Conservation (phyloP, 2,888 invertebrate species). For the Oxycera nigricornis region DNA sequence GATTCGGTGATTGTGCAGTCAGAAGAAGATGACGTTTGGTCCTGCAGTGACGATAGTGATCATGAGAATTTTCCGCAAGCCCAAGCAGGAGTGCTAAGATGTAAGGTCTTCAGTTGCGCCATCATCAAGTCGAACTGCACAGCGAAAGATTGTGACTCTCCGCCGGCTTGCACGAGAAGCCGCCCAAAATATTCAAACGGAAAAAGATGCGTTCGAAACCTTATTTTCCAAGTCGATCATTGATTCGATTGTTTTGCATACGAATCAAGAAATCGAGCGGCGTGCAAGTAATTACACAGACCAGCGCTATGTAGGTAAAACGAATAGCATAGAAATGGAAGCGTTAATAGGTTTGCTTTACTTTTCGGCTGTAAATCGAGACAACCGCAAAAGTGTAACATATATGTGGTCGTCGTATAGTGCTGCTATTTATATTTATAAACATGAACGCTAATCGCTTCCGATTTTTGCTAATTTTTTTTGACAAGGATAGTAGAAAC, state of each 20-base stretch:
- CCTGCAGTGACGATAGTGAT: slow-evolving; percentile 3
- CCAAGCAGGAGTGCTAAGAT: neutral
- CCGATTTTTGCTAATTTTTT: neutral
- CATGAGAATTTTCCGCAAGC: slow-evolving; percentile 1
- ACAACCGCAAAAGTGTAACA: neutral
- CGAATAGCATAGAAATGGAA: neutral
- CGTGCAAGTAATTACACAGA: neutral
- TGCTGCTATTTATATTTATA: neutral
- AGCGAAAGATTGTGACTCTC: slow-evolving; percentile 2
- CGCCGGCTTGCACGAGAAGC: too few relatives aligned
- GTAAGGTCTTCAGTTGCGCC: neutral
- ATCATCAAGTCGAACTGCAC: neutral
- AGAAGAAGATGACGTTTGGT: neutral
- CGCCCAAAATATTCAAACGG: too few relatives aligned
- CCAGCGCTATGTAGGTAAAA: neutral
- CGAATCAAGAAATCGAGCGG: neutral
- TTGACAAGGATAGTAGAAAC: neutral
- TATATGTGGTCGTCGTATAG: neutral
- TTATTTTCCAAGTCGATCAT: too few relatives aligned
- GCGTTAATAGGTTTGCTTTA: neutral
- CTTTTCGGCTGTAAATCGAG: neutral
- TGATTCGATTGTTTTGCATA: too few relatives aligned
- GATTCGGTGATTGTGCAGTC: neutral
- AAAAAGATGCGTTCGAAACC: too few relatives aligned
- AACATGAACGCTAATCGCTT: neutral